Evolutionary conservation across 2,113 vertebrate genomes (phyloP).

Genomic region (Cromileptes altivelis): DNA sequence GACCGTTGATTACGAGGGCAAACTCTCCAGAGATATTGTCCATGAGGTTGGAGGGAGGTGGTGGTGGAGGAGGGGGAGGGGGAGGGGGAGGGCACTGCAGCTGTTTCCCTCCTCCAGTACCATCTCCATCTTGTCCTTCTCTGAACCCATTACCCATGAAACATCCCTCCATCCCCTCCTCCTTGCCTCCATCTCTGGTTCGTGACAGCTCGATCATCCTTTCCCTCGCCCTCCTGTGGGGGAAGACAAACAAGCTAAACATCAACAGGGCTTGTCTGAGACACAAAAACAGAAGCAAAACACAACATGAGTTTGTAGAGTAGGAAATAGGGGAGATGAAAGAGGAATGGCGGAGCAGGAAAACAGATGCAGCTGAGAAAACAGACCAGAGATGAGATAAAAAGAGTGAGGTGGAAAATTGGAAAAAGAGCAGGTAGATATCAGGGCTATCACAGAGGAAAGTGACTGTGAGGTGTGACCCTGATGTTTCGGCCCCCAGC

Average conservation of each 20-base stretch:
- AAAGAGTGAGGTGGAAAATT: too few species aligned
- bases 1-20: constrained; percentile 92
- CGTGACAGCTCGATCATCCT: constrained; percentile 87
- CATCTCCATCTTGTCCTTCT: constrained; percentile 61
- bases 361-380: constrained; percentile 15
- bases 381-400: background rate
- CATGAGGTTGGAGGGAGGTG: constrained; percentile 84
- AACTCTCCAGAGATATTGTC: constrained; percentile 93
- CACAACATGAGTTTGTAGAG: background rate
- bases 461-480: background rate
- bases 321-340: background rate
- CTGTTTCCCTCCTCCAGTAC: constrained; percentile 57
- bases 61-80: constrained; percentile 65
- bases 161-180: constrained; percentile 84
- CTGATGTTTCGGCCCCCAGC: background rate
- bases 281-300: background rate
- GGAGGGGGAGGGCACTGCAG: constrained; percentile 38
- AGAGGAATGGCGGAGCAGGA: background rate
- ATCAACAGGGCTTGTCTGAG: constrained; percentile 1
- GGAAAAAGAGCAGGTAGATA: too few species aligned
- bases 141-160: constrained; percentile 84
- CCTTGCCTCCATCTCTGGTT: constrained; percentile 73
- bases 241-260: constrained; percentile 18
- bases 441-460: too few species aligned
- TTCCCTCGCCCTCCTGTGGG: constrained; percentile 89